Base-by-base conservation (phyloP, 2,888 invertebrate species). In the Anthophora plumipes region DNA sequence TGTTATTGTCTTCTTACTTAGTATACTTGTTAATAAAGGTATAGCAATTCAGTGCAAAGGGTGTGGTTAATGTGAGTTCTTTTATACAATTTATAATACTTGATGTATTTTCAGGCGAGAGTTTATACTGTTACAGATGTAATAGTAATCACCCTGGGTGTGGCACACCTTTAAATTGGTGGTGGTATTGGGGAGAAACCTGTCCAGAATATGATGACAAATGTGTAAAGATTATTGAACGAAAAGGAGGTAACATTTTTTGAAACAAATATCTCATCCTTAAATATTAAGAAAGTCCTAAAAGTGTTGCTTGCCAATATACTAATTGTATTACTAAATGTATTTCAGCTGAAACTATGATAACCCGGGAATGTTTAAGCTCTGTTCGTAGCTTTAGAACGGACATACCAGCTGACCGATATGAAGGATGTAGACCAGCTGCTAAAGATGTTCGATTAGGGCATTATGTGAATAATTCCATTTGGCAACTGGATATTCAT, bases 71-170 rank as follows among this genome's bases (percentile, higher is more conserved):
- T 57, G 12, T 41, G n/a, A 50, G n/a, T 20, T 71, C 17, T 43
- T 3, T 17, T 17, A 2, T 20, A 64, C 52, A 22, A n/a, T 54
- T 48, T 63, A 57, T 60, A 81, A 82, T 20, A 5, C 61, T 63
- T 52, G 76, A 73, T 75, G 14, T 78, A n/a, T 50, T 88, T 89
- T 60, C 74, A 96, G 96, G 95, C 87, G 91, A 94, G 61, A 95
- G 96, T 52, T 94, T 98, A 90, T 97, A 97, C 96, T 98, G 98
- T 92, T 98, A 98, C 90, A 96, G 97, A 91, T 98, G 98, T 92
- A 97, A 97, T 22, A 96, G 97, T 9, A 97, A 97, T 9, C 97
- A 97, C 67, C 98, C 98, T 25, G 98, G 98, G 2, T 98, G 98
- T 94, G 96, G 96, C 22, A 96, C 96, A 52, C 96, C 96, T 0